Percentiles rank a stretch among this genome's conserved stretches.
phyloP scores from a whole-genome alignment of 2,113 vertebrate species.

The Poeciliopsis prolifica region DNA sequence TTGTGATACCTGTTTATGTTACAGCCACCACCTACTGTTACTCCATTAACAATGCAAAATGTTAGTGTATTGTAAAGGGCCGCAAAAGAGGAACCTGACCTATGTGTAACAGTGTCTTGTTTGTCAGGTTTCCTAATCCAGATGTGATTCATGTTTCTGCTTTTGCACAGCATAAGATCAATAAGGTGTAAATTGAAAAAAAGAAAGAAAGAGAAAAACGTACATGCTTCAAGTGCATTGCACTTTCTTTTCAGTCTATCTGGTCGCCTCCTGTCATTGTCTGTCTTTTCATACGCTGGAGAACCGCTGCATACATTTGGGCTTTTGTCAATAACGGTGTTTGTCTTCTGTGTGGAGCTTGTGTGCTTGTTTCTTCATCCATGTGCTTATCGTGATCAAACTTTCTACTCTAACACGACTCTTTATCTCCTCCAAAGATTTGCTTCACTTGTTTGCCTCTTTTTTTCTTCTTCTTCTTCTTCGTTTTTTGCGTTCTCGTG shows the following conservation, averaged over 20 bases:
- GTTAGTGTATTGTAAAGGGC: neutral
- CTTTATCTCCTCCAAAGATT: constrained; percentile 39
- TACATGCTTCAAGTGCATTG: constrained; percentile 11
- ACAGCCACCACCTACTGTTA: neutral
- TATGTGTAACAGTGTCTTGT: constrained; percentile 24
- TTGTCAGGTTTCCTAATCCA: constrained; percentile 8
- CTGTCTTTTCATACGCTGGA: constrained; percentile 29
- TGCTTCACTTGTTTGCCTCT: neutral
- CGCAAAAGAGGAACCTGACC: constrained; percentile 25
- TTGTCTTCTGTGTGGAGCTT: constrained; percentile 53
- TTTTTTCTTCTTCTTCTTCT: neutral
- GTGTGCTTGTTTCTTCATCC: constrained; percentile 52
- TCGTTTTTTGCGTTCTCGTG: neutral
- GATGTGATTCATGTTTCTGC: constrained; percentile 8
- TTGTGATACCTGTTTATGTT: neutral
- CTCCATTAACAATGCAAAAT: too few species aligned
- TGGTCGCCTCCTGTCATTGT: constrained; percentile 29
- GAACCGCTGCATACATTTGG: constrained; percentile 38
- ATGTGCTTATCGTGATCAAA: constrained; percentile 54
- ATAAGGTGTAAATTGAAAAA: neutral
- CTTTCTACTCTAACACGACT: constrained; percentile 51
- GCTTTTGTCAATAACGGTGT: constrained; percentile 47
- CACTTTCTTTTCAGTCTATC: constrained; percentile 9
- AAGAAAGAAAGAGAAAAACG: neutral
- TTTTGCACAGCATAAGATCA: neutral